Conservation (phyloP, 2,797 vertebrate species). For the Spinibarbus caldwelli region DNA sequence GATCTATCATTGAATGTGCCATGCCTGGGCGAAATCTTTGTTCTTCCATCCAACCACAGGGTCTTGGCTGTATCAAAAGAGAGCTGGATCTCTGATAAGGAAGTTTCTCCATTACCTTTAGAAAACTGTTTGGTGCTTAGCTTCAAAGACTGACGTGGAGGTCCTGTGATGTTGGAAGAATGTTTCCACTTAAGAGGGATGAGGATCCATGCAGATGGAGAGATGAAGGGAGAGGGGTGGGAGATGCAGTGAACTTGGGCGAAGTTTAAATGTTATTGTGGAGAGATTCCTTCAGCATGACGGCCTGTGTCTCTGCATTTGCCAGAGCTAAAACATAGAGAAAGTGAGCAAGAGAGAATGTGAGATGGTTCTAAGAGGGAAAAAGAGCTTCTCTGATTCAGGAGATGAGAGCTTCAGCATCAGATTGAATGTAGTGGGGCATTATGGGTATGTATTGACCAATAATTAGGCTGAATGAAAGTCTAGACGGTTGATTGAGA, state of each 20-base stretch:
- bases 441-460: slow-evolving; percentile 45
- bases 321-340: neutral
- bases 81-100: slow-evolving; percentile 32
- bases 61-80: slow-evolving; percentile 22
- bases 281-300: slow-evolving; percentile 12
- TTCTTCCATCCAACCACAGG: slow-evolving; percentile 13
- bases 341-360: neutral
- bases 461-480: slow-evolving; percentile 25
- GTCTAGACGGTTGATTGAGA: slow-evolving; percentile 25
- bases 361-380: slow-evolving; percentile 21
- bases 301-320: neutral
- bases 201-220: slow-evolving; percentile 10
- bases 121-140: slow-evolving; percentile 8
- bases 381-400: slow-evolving; percentile 3
- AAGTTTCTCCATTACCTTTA: slow-evolving; percentile 40
- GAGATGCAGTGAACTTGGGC: slow-evolving; percentile 15
- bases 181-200: slow-evolving; percentile 16
- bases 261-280: slow-evolving; percentile 35
- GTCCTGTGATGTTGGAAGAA: slow-evolving; percentile 42
- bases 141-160: slow-evolving; percentile 39
- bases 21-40: slow-evolving; percentile 15
- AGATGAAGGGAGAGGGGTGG: slow-evolving; percentile 1
- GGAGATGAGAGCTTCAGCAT: slow-evolving; percentile 14
- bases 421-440: slow-evolving; percentile 11
- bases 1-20: neutral